Evolutionary conservation across 2,888 invertebrate genomes (phyloP), one percentile per base, ranked within the genome.

Genomic region (Napeogenes inachia): DNA sequence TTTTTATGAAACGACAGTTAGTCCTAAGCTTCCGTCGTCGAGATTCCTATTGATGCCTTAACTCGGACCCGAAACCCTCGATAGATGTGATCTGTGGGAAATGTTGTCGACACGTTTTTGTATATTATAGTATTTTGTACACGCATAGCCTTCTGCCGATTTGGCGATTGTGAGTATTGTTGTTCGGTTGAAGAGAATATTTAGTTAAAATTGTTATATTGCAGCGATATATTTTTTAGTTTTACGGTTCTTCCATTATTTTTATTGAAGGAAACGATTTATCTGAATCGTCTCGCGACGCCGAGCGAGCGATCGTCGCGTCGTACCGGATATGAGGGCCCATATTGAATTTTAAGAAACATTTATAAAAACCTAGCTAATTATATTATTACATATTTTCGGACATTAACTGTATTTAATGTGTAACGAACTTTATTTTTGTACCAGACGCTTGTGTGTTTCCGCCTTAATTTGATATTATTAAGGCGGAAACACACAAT

Each of bases 221-320:
- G 79, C 78, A 78, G 78, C 81, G 73, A 73, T 73, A 72, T 80
- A 79, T 50, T 50, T 50, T 81, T 85, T 81, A 80, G 81, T 84
- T 84, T 73, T 67, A 77, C 76, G 74, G 84, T 82, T 87, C 85
- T 87, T 85, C 86, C 86, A 85, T 84, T 84, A 81, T 74, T 71
- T 80, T 77, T 60, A 76, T 76, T 75, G 75, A 79, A 76, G 64
- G 68, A 67, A 68, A 70, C 66, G 69, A 73, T 75, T 75, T 74
- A 73, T 73, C 75, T 73, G 73, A 68, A 62, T 50, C 54, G 59
- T 61, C 63, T 58, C 47, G 65, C 61, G 54, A 68, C 63, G 65
- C 63, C 66, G 62, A 63, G 61, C 64, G 68, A 62, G 60, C 21
- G 63, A 59, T 46, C 68, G 67, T 66, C 71, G 71, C 68, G 68